Evolutionary conservation across 2,113 vertebrate species (phyloP).

Genomic region (Psittacara wagleri): DNA sequence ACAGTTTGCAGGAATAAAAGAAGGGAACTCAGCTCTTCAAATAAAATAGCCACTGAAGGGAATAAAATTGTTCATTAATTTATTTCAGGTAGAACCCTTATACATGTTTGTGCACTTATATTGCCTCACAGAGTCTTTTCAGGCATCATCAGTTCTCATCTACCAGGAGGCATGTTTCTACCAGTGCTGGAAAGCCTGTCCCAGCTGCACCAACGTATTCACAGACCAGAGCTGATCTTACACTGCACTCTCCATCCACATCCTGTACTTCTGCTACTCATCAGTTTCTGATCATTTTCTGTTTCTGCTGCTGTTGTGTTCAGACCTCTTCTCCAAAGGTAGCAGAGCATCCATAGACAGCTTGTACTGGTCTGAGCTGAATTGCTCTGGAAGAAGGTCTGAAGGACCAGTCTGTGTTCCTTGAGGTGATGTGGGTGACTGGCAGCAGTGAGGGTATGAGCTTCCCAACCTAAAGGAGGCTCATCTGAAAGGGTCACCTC

Average conservation of each 20-base stretch:
- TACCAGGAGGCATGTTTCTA: background rate
- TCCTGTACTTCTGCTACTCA: background rate
- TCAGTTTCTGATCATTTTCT: background rate
- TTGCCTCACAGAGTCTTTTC: conserved; percentile 37
- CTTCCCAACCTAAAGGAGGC: background rate
- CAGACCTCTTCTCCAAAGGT: background rate
- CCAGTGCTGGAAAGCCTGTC: background rate
- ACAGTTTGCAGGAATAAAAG: background rate
- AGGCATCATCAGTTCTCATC: background rate
- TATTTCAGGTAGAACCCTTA: background rate
- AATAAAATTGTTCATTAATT: conserved; percentile 26
- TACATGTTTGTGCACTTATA: conserved; percentile 49
- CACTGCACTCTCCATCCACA: too few relatives aligned
- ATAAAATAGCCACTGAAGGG: background rate
- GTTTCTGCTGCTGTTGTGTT: background rate
- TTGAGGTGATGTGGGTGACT: accelerated
- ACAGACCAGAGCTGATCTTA: background rate
- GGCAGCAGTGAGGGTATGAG: background rate
- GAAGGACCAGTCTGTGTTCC: background rate
- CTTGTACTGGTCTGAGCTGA: background rate
- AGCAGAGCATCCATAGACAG: background rate
- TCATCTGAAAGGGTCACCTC: background rate
- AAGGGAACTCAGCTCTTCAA: background rate
- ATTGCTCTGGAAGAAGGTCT: background rate
- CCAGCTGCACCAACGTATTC: background rate